A percentile compares a stretch with the other conserved stretches of the same genome.
Evolutionary conservation across 1,140 invertebrate species (phyloP).

Genomic region (Pseudomyrmex sp.): DNA sequence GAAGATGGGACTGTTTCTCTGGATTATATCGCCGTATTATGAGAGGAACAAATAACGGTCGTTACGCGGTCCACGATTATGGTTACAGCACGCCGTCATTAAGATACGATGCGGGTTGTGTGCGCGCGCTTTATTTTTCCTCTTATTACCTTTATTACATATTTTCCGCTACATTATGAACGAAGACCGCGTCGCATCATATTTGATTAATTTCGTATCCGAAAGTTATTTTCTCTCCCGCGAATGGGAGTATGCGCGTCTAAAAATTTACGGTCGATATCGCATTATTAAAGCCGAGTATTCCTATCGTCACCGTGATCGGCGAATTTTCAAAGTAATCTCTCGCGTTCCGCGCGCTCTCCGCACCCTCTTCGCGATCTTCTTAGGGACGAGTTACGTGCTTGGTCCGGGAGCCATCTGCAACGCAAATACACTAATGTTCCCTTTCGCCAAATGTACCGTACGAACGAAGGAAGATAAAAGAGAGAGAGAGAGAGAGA

Average conservation of each 20-base stretch:
- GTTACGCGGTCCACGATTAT: conserved; percentile 43
- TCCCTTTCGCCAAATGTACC: conserved; percentile 27
- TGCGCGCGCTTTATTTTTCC: not conserved
- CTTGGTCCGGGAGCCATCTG: conserved; percentile 64
- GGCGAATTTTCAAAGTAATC: conserved; percentile 38
- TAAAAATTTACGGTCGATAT: not conserved
- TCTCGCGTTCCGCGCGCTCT: not conserved
- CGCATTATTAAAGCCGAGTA: not conserved
- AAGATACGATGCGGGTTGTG: conserved; percentile 21
- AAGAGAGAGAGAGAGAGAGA: not conserved
- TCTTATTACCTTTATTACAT: not conserved
- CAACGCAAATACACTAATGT: conserved; percentile 74
- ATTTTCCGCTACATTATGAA: conserved; percentile 23
- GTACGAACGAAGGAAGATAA: too few relatives aligned
- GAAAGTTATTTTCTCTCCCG: not conserved
- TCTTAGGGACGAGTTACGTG: conserved; percentile 43
- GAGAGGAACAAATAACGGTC: conserved; percentile 48
- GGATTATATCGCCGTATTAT: conserved; percentile 51
- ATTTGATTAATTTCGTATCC: not conserved
- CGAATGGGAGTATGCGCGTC: not conserved
- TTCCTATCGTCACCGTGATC: conserved; percentile 1
- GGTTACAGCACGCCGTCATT: conserved; percentile 40
- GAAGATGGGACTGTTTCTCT: conserved; percentile 1
- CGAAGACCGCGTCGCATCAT: not conserved
- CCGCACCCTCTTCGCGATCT: not conserved